phyloP scores from a whole-genome alignment of 2,797 vertebrate species.

The Glyptemys insculpta region DNA sequence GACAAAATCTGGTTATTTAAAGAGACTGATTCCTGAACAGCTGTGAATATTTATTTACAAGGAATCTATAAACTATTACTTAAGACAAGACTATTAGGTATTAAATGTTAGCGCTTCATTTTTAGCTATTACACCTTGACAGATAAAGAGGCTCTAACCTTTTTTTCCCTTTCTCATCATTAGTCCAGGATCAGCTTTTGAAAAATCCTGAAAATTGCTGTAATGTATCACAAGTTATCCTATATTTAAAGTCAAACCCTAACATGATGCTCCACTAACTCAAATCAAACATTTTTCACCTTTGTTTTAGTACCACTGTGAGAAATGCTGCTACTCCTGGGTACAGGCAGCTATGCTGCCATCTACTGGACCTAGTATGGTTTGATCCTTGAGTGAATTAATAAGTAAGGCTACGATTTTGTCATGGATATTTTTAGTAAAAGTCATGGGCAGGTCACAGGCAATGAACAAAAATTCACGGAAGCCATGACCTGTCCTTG shows the following conservation, averaged over 20 bases:
- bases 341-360: fast-evolving
- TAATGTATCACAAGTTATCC: background rate
- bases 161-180: no score
- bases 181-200: background rate
- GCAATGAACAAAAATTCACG: no score
- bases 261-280: fast-evolving
- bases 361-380: background rate
- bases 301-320: background rate
- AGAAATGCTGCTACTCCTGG: background rate
- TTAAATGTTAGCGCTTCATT: background rate
- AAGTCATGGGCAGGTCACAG: no score
- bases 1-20: background rate
- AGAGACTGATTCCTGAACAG: background rate
- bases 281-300: background rate
- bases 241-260: background rate
- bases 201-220: background rate
- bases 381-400: background rate
- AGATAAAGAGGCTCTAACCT: background rate
- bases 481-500: no score
- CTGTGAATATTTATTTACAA: background rate
- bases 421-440: no score
- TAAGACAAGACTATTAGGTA: background rate
- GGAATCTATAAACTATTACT: background rate
- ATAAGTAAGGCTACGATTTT: background rate
- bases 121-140: background rate